Percentiles rank a stretch among this genome's conserved stretches.
Evolutionary conservation across 2,888 invertebrate genomes (phyloP).

Genomic region (Pyralis farinalis): DNA sequence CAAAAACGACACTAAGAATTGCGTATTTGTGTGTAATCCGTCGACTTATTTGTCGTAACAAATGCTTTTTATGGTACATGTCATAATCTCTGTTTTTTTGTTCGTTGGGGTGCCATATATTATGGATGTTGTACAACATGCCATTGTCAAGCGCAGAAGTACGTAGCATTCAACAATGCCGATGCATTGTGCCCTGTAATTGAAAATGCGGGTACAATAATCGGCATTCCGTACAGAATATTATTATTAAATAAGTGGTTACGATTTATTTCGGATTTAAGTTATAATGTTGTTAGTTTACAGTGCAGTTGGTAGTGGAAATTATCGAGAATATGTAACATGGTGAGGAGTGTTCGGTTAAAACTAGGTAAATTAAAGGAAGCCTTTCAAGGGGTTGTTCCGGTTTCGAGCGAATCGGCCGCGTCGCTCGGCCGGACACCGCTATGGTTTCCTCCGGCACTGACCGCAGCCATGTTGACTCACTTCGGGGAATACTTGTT

Average conservation of each 20-base stretch:
- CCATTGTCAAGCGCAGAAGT: conserved; percentile 51
- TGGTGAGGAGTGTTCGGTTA: conserved; percentile 25
- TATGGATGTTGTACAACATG: conserved; percentile 59
- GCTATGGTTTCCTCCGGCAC: conserved; percentile 56
- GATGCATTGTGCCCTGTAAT: conserved; percentile 54
- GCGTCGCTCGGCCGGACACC: conserved; percentile 25
- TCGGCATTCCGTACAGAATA: conserved; percentile 48
- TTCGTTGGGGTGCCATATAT: conserved; percentile 47
- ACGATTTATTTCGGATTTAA: conserved; percentile 11
- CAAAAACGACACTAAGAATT: conserved; percentile 33
- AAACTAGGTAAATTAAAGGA: conserved; percentile 68
- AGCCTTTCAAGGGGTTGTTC: conserved; percentile 65
- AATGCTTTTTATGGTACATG: conserved; percentile 43
- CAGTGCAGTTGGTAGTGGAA: conserved; percentile 1
- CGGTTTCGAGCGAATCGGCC: conserved; percentile 58
- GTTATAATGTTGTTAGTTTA: background rate
- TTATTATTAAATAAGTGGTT: conserved; percentile 27
- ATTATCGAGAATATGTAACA: background rate
- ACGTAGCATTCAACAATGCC: conserved; percentile 44
- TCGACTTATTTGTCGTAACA: conserved; percentile 54
- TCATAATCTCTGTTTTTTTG: conserved; percentile 52
- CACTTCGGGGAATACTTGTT: background rate
- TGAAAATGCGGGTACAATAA: conserved; percentile 62
- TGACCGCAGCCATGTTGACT: conserved; percentile 41
- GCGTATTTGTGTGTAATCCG: conserved; percentile 49